Evolutionary conservation across 2,797 vertebrate species (phyloP), one percentile per base, ranked within the genome.

Genomic region (Artibeus jamaicensis): DNA sequence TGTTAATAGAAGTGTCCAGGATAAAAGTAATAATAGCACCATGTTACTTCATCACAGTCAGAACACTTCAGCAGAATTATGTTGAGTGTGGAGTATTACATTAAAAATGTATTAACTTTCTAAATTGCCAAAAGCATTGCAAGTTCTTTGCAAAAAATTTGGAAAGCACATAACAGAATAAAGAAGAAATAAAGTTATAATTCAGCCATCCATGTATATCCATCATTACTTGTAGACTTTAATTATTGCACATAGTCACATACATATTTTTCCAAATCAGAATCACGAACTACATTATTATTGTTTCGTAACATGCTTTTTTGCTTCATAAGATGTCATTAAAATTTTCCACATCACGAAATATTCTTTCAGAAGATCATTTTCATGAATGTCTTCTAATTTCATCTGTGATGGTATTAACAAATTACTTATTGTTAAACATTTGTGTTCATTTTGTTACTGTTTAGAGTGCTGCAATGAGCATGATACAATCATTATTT

Each of bases 311-410:
- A 67, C 1, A 14, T 79, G 37, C 24, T 81, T 79, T 89, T 89
- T 81, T 42, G 44, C 39, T 76, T 89, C 42, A 86, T 4, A 85
- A 29, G 48, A 24, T 94, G 10, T 62, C 84, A 65, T 65, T 89
- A 74, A 86, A 67, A 89, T 86, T 89, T 86, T 67, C 26, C 29
- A 55, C 29, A 6, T 76, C 22, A 39, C 88, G 67, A 91, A 70
- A 62, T 65, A 59, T 82, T 83, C 59, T 84, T 96, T 91, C 21
- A 83, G 44, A 74, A 82, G 37, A 68, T 86, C 19, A 74, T 74
- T 68, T 94, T 89, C 93, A 87, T 78, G 34, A 82, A 84, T 84
- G 14, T 39, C 42, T 44, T 90, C 19, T 82, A 65, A 77, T 92
- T 86, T 89, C 34, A 81, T 57, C 68, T 86, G 26, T 77, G 37